A percentile compares a stretch with the other conserved stretches of the same genome.
phyloP scores from a whole-genome alignment of 2,113 vertebrate species.

The Neofelis nebulosa region DNA sequence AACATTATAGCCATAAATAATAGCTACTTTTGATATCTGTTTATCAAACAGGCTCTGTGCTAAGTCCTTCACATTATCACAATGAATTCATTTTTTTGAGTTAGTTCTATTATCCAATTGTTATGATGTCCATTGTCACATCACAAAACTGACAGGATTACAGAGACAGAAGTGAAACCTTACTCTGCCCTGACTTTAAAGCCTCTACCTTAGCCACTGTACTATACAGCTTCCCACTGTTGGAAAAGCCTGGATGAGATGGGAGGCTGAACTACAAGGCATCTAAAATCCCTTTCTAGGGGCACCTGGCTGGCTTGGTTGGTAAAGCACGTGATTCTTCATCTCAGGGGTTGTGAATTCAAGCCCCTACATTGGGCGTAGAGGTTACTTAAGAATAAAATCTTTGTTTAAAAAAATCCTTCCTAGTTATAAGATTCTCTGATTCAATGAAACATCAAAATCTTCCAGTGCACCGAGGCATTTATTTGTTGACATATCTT shows the following conservation, averaged over 20 bases:
- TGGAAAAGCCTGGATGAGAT: neutral
- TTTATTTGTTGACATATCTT: neutral
- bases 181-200: neutral
- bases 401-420: neutral
- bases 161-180: neutral
- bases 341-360: neutral
- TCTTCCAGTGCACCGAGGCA: neutral
- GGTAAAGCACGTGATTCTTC: neutral
- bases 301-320: neutral
- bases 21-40: neutral
- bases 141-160: neutral
- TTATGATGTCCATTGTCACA: neutral
- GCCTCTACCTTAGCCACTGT: neutral
- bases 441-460: neutral
- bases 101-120: neutral
- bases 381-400: neutral
- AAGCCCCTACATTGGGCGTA: neutral
- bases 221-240: neutral
- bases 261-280: neutral
- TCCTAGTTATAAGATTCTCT: constrained; percentile 1
- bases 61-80: neutral
- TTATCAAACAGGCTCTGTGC: neutral
- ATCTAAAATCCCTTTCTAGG: neutral
- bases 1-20: neutral
- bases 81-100: neutral